phyloP scores from a whole-genome alignment of 1,140 invertebrate species.

The Caenorhabditis inopinata region DNA sequence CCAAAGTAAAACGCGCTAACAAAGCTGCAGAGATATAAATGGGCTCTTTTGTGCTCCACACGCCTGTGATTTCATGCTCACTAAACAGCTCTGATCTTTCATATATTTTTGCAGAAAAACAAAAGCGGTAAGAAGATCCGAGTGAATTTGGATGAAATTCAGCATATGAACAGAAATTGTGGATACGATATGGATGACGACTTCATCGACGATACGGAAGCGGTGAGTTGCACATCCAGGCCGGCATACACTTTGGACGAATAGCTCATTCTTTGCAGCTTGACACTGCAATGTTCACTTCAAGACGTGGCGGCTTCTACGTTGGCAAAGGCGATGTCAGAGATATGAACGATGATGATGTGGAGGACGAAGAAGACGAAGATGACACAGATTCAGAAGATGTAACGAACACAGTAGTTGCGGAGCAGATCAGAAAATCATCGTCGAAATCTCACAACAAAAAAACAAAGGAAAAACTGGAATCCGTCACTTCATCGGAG shows the following conservation, averaged over 20 bases:
- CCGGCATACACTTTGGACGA: too few relatives aligned
- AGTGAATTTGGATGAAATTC: not conserved
- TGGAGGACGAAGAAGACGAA: not conserved
- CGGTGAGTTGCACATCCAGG: too few relatives aligned
- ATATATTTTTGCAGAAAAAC: not conserved
- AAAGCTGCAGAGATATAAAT: too few relatives aligned
- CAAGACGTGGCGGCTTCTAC: not conserved
- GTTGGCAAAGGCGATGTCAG: not conserved
- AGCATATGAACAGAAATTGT: not conserved
- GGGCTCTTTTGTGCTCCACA: too few relatives aligned
- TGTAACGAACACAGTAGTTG: not conserved
- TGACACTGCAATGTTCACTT: not conserved
- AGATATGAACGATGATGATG: not conserved
- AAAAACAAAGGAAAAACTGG: not conserved
- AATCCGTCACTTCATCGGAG: not conserved
- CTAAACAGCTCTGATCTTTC: too few relatives aligned
- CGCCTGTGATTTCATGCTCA: too few relatives aligned
- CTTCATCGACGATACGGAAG: conserved; percentile 7
- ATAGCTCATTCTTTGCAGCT: not conserved
- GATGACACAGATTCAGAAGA: not conserved
- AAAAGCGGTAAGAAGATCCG: not conserved
- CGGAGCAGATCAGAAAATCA: not conserved
- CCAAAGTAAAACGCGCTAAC: too few relatives aligned
- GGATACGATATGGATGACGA: conserved; percentile 3
- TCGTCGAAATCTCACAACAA: not conserved